Evolutionary conservation across 2,113 vertebrate genomes (phyloP), one percentile per base, ranked within the genome.

Genomic region (Ictalurus punctatus): DNA sequence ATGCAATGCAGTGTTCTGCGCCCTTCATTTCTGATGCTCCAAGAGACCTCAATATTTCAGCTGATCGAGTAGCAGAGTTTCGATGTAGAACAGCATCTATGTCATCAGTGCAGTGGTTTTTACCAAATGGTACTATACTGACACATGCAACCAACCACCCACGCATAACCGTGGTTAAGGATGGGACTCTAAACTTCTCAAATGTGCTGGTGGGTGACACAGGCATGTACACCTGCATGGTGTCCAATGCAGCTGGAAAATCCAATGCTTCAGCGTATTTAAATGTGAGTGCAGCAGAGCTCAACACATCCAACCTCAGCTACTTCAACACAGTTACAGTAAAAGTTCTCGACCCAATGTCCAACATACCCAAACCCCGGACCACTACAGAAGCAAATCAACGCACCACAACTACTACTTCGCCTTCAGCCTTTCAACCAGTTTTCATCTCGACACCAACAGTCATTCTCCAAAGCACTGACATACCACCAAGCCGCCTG

Each of bases 311-410:
- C 93, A 98, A 98, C 94, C 96, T 98, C 92, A 99, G 97, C 95
- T 99, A 99, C 95, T 99, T 99, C 92, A 99, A 98, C 90, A 98
- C 98, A 0, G 97, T 99, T 90, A 99, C 98, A 19, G 98, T 99
- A 91, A 98, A 99, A 93, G 97, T 97, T 88, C 96, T 97, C 6
- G 97, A 97, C 93, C 94, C 97, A 76, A 97, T 97, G 2, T 97
- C 97, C 0, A 97, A 97, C 92, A 94, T 97, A 85, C 96, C 96
- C 63, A 99, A 99, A 93, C 94, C 97, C 92, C 98, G 97, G 94
- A 96, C 96, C 19, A 96, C 96, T 23, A 97, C 97, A 1, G 96
- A 93, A 59, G 71, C 92, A 83, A 91, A 92, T 81, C 88, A 67
- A 34, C 94, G 93, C 90, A 95, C 95, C 82, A 95, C 95, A 52